Evolutionary conservation across 2,113 vertebrate genomes (phyloP).

Genomic region (Harpagus bidentatus): DNA sequence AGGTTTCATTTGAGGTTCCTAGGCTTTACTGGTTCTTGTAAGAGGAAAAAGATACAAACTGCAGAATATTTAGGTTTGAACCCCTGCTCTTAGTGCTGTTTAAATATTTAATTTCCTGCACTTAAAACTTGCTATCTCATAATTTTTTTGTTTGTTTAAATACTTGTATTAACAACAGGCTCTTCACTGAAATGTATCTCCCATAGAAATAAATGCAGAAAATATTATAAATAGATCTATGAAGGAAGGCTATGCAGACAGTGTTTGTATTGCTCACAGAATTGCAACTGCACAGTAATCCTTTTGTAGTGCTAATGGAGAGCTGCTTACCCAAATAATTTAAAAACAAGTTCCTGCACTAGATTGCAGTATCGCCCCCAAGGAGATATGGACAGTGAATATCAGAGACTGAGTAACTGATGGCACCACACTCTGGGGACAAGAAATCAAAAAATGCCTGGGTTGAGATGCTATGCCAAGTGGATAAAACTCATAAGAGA

Average conservation of each 20-base stretch:
- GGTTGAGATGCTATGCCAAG: background rate
- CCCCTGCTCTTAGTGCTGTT: background rate
- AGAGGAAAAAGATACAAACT: background rate
- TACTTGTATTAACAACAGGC: background rate
- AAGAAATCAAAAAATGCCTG: background rate
- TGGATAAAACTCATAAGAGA: background rate
- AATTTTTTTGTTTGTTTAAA: background rate
- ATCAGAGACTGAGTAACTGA: background rate
- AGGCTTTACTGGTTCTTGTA: background rate
- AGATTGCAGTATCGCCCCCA: background rate
- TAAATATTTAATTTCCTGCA: background rate
- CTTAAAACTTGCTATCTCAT: background rate
- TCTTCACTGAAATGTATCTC: background rate
- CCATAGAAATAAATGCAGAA: background rate
- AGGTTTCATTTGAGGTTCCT: background rate
- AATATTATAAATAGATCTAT: background rate
- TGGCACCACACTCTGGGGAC: background rate
- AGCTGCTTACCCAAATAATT: background rate
- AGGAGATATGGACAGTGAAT: background rate
- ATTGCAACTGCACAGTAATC: background rate
- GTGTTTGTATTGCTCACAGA: background rate
- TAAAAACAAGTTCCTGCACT: background rate
- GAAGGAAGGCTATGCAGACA: background rate
- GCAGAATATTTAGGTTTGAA: background rate
- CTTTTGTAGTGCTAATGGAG: background rate